Percentiles rank a stretch among this genome's conserved stretches.
These are phyloP conservation scores for Pseudorhombus dupliciocellatus DNA, from an alignment of 2,113 vertebrate species.

Conservation along the genomic window DNA sequence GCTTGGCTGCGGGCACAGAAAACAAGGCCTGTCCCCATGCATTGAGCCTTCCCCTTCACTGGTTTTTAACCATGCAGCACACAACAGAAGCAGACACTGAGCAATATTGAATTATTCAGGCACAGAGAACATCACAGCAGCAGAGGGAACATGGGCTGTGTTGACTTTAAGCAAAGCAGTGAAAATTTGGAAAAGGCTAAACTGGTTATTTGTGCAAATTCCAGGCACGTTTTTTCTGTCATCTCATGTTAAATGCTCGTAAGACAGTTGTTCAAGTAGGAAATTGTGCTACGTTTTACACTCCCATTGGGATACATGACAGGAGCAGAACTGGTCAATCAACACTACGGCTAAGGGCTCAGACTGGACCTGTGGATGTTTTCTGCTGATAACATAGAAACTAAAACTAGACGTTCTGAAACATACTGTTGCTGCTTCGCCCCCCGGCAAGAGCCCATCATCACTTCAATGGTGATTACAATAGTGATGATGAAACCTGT, in stretches of 20 bases:
- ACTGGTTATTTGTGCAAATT: neutral
- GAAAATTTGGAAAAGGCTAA: conserved; percentile 32
- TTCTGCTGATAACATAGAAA: too few species aligned
- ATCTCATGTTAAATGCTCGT: neutral
- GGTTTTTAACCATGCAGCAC: conserved; percentile 65
- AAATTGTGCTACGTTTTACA: too few species aligned
- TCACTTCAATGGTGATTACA: too few species aligned
- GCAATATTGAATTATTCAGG: conserved; percentile 75
- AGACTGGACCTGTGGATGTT: too few species aligned
- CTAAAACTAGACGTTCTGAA: too few species aligned
- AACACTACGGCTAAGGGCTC: too few species aligned
- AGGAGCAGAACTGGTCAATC: too few species aligned
- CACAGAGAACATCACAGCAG: conserved; percentile 50
- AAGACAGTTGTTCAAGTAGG: too few species aligned
- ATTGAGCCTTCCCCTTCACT: conserved; percentile 73
- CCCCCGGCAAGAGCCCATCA: too few species aligned
- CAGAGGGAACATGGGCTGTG: conserved; percentile 11
- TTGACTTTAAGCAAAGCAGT: conserved; percentile 39
- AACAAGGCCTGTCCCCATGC: conserved; percentile 70
- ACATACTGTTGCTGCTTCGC: too few species aligned
- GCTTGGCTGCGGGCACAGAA: conserved; percentile 69
- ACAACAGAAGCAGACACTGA: conserved; percentile 72
- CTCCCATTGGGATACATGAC: too few species aligned
- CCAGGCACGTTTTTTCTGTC: neutral
- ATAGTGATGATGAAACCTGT: too few species aligned